phyloP scores from a whole-genome alignment of 1,140 invertebrate genomes.

The Conus ventricosus region DNA sequence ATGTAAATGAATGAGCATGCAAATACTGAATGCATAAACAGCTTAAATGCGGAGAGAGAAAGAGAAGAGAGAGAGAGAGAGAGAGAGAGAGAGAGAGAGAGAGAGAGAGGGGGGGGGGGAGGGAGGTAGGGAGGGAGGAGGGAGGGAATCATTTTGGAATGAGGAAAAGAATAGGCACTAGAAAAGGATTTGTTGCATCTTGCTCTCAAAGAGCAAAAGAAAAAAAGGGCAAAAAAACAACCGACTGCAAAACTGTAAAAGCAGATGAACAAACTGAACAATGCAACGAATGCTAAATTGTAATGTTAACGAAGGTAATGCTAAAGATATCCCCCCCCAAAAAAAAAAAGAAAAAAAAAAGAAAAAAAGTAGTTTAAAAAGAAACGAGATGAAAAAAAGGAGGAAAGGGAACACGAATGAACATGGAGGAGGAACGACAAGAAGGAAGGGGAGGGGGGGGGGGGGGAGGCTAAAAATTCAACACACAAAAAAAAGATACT shows the following conservation, averaged over 20 bases:
- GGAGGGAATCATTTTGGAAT: too few species aligned
- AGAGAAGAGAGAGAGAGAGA: background rate
- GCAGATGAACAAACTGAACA: too few species aligned
- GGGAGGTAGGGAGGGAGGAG: too few species aligned
- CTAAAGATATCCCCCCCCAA: too few species aligned
- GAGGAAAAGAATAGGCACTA: too few species aligned
- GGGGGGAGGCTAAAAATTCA: too few species aligned
- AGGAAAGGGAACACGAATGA: background rate
- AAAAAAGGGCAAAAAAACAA: background rate
- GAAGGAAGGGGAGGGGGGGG: background rate
- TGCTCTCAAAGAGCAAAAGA: background rate
- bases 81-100: constrained; percentile 1
- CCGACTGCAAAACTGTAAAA: background rate
- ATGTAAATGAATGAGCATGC: too few species aligned
- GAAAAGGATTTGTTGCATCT: too few species aligned
- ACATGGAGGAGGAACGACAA: background rate
- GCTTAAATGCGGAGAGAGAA: background rate
- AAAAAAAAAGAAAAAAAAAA: background rate
- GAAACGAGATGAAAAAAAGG: background rate
- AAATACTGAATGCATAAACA: too few species aligned
- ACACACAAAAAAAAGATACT: too few species aligned
- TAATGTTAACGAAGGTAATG: too few species aligned
- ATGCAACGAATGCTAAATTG: too few species aligned
- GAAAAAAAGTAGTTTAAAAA: background rate
- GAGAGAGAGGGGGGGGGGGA: background rate